phyloP scores from a whole-genome alignment of 1,140 invertebrate genomes.

The Maniola jurtina region DNA sequence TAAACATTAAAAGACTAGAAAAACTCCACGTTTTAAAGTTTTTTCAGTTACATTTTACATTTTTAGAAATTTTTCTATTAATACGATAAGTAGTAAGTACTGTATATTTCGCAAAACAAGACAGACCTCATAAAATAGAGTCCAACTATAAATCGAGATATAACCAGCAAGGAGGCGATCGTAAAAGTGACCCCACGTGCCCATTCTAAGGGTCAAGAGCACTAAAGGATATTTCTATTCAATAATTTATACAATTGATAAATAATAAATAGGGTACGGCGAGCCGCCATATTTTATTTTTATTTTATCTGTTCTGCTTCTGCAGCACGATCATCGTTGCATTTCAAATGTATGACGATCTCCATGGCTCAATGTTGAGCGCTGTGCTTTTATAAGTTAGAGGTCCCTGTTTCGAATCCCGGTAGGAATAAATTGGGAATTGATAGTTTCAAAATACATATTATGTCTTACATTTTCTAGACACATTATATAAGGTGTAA shows the following conservation, averaged over 20 bases:
- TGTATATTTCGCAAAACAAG: not conserved
- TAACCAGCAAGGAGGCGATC: slow-evolving; percentile 11
- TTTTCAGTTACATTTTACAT: too few species aligned
- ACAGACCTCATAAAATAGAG: slow-evolving; percentile 3
- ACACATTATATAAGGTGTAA: too few species aligned
- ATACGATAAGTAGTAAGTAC: too few species aligned
- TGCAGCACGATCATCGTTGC: slow-evolving; percentile 20
- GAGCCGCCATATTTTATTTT: slow-evolving; percentile 38
- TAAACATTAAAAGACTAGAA: too few species aligned
- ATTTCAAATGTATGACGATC: slow-evolving; percentile 34
- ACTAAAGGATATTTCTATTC: slow-evolving; percentile 35
- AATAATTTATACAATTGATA: slow-evolving; percentile 77
- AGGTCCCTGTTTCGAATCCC: too few species aligned
- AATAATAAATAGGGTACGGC: slow-evolving; percentile 63
- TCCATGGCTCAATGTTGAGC: not conserved
- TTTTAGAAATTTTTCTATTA: too few species aligned
- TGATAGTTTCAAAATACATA: too few species aligned
- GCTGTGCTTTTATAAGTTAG: too few species aligned
- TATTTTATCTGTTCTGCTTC: slow-evolving; percentile 33
- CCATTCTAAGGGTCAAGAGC: slow-evolving; percentile 24
- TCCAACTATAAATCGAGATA: slow-evolving; percentile 20
- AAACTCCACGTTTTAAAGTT: too few species aligned
- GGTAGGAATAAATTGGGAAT: too few species aligned
- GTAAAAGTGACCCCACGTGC: slow-evolving; percentile 28
- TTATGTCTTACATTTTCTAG: too few species aligned